phyloP scores from a whole-genome alignment of 1,140 invertebrate species.

The Neocloeon triangulifer region DNA sequence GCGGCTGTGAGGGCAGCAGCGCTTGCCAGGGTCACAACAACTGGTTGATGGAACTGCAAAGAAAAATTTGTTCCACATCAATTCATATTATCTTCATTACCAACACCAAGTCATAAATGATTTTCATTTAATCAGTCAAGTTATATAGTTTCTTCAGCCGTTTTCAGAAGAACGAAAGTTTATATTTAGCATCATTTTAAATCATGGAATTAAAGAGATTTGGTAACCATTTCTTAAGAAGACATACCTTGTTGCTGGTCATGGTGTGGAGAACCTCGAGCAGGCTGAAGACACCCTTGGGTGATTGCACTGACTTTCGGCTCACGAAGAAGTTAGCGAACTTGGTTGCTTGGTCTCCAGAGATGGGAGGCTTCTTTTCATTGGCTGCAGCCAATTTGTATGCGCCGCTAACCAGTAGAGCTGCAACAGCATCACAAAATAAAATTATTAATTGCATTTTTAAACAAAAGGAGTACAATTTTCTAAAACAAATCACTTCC shows the following conservation, averaged over 20 bases:
- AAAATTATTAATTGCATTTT: not conserved
- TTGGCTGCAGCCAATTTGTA: conserved; percentile 42
- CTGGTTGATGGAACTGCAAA: conserved; percentile 34
- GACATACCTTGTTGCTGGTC: conserved; percentile 32
- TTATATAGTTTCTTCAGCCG: not conserved
- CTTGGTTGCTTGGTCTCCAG: conserved; percentile 61
- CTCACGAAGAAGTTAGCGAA: conserved; percentile 79
- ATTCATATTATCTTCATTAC: not conserved
- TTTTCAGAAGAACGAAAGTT: not conserved
- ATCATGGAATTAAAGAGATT: not conserved
- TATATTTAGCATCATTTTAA: not conserved
- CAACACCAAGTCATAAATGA: not conserved
- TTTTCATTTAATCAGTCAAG: no score
- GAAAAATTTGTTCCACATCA: conserved; percentile 3
- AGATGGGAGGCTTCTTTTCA: conserved; percentile 47
- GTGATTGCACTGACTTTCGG: conserved; percentile 67
- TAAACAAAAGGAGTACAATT: conserved; percentile 1
- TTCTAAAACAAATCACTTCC: conserved; percentile 12
- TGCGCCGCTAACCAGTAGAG: conserved; percentile 45
- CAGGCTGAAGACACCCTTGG: conserved; percentile 56
- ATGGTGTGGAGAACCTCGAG: conserved; percentile 53
- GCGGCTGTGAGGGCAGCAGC: conserved; percentile 42
- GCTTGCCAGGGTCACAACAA: conserved; percentile 54
- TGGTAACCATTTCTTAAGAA: not conserved
- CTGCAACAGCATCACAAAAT: conserved; percentile 15